Percentiles rank a stretch among this genome's conserved stretches.
phyloP scores from a whole-genome alignment of 2,113 vertebrate species.

The Aramus guarauna region DNA sequence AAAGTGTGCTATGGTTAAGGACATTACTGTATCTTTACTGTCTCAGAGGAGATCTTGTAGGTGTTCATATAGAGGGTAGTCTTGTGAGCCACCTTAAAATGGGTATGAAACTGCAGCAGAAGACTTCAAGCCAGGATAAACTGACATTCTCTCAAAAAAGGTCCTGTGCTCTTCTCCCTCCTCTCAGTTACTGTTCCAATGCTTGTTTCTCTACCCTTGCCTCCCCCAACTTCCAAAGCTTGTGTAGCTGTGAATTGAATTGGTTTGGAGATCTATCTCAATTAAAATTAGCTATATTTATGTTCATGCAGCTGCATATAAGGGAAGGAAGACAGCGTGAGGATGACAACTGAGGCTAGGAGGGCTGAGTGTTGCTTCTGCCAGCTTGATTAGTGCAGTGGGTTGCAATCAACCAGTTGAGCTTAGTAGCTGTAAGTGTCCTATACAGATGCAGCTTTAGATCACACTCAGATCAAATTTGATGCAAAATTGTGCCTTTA shows the following conservation, averaged over 20 bases:
- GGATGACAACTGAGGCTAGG: background rate
- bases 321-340: background rate
- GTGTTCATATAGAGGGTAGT: background rate
- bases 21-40: background rate
- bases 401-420: background rate
- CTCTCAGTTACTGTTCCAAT: background rate
- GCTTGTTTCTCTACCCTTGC: background rate
- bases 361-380: background rate
- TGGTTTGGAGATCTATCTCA: background rate
- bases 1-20: background rate
- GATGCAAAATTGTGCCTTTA: background rate
- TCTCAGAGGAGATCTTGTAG: background rate
- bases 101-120: background rate
- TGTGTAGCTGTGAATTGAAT: background rate
- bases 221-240: background rate
- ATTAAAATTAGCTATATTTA: background rate
- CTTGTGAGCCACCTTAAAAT: background rate
- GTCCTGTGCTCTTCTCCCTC: background rate
- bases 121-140: background rate
- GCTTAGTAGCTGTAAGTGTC: background rate
- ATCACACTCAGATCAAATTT: background rate
- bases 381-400: background rate
- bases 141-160: background rate
- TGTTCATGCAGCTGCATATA: background rate
- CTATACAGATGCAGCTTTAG: background rate